Base-by-base conservation (phyloP, 2,888 invertebrate species). In the Unio pictorum region DNA sequence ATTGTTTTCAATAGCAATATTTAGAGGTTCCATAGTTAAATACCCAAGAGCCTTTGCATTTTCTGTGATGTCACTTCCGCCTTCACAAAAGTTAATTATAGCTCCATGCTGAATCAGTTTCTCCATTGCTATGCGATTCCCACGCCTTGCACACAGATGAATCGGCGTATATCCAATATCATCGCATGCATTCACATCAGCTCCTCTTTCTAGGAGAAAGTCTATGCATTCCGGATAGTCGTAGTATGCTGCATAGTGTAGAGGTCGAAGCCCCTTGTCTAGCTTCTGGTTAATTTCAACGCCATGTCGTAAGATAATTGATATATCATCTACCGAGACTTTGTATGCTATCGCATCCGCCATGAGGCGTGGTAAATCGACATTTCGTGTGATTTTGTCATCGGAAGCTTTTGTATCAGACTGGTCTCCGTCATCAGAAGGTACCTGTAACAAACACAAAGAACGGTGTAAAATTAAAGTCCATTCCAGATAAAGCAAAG, bases 211-310 rank as follows among this genome's bases (percentile, higher is more conserved):
- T 60, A 97, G 91, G 64, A 97, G 91, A 67, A 96, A 91, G 67
- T 94, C 93, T 0, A 95, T 94, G 0, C 96, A 96, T 81, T 95
- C 95, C 3, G 88, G 81, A 83, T 92, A 91, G 54, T 95, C 93
- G 88, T 95, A 95, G 94, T 96, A 96, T 77, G 96, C 95, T 0
- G 97, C 97, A 91, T 97, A 97, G 91, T 97, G 97, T 56, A 97
- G 91, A 0, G 97, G 96, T 71, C 95, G 93, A 63, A 97, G 92
- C 3, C 97, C 97, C 89, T 95, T 95, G 60, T 95, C 95, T 55
- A 96, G 95, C 34, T 94, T 93, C 81, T 94, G 95, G 86, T 94
- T 94, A 30, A 94, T 92, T 91, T 93, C 77, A 4, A 76, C 85
- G 5, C 97, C 97, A 86, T 95, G 95, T 26, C 95, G 95, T 69